Evolutionary conservation across 2,888 invertebrate genomes (phyloP).

Genomic region (Thymelicus acteon): DNA sequence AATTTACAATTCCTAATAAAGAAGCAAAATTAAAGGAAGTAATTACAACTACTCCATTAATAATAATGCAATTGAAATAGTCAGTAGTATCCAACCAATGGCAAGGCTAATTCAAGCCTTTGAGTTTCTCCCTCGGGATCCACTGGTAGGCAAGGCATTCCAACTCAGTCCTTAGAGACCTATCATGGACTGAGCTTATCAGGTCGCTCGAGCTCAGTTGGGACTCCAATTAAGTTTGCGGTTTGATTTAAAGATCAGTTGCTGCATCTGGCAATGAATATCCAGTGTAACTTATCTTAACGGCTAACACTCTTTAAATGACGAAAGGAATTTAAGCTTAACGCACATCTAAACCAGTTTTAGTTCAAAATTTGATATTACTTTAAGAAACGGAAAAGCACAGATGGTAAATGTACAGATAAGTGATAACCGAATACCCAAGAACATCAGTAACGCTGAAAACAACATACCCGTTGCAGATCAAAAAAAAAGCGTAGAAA

Average conservation of each 20-base stretch:
- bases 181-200: constrained; percentile 4
- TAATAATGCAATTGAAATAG: background rate
- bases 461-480: no score
- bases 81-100: background rate
- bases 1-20: no score
- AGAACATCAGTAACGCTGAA: no score
- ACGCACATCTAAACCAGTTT: no score
- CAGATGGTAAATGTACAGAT: no score
- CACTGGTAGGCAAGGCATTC: background rate
- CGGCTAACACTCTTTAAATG: no score
- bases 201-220: background rate
- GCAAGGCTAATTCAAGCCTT: background rate
- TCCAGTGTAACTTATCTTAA: background rate
- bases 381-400: no score
- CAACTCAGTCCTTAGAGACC: background rate
- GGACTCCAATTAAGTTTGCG: background rate
- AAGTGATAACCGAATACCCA: no score
- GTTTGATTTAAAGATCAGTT: background rate
- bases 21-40: background rate
- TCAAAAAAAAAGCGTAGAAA: no score
- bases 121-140: background rate
- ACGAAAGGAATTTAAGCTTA: no score
- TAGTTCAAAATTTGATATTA: no score
- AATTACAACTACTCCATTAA: background rate
- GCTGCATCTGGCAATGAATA: background rate